Evolutionary conservation across 2,888 invertebrate genomes (phyloP).

Genomic region (Strigamia maritima): DNA sequence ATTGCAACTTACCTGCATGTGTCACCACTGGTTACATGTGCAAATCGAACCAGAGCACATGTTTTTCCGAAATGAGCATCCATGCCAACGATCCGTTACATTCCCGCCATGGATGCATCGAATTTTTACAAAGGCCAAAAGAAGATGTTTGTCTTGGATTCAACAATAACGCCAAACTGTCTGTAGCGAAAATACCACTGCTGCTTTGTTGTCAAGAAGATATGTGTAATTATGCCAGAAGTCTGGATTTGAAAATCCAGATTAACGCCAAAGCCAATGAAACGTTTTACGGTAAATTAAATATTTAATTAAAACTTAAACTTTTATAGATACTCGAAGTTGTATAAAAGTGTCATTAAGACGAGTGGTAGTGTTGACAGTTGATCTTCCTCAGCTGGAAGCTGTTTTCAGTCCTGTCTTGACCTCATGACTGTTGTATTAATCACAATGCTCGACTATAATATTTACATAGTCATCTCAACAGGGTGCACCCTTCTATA

Average conservation of each 20-base stretch:
- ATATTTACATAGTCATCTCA: neutral
- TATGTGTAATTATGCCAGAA: slow-evolving; percentile 79
- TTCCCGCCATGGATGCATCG: slow-evolving; percentile 71
- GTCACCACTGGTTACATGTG: slow-evolving; percentile 79
- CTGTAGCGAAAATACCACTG: slow-evolving; percentile 43
- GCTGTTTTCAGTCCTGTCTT: neutral
- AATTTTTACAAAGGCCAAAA: slow-evolving; percentile 60
- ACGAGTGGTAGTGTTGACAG: neutral
- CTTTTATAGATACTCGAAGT: too few species aligned
- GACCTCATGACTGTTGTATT: neutral
- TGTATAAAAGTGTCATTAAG: neutral
- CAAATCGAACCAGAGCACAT: slow-evolving; percentile 66
- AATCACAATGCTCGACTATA: neutral
- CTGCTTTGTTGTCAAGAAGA: slow-evolving; percentile 74
- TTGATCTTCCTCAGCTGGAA: neutral
- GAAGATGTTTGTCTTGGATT: slow-evolving; percentile 42
- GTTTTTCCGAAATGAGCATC: slow-evolving; percentile 66
- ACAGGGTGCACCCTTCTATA: neutral
- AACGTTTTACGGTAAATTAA: neutral
- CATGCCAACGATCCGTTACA: slow-evolving; percentile 57
- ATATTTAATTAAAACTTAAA: too few species aligned
- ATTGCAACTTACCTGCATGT: slow-evolving; percentile 78
- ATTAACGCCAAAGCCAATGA: slow-evolving; percentile 41
- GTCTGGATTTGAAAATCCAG: slow-evolving; percentile 48
- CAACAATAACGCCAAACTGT: slow-evolving; percentile 52